phyloP scores from a whole-genome alignment of 2,888 invertebrate genomes.

The Fragum whitleyi region DNA sequence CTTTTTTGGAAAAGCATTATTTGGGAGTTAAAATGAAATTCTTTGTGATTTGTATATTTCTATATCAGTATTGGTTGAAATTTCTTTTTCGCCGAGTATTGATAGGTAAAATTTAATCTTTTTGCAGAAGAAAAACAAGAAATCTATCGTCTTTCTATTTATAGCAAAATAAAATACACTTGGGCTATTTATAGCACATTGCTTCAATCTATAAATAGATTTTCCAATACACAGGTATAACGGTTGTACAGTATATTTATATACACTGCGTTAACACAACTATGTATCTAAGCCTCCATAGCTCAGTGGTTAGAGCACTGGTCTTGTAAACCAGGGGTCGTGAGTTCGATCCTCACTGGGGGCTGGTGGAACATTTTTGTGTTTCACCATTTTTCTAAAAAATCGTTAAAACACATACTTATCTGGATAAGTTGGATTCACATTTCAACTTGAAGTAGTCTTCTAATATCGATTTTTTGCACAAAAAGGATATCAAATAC shows the following conservation, averaged over 20 bases:
- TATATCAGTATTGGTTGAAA: too few relatives aligned
- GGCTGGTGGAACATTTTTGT: background rate
- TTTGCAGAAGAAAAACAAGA: too few relatives aligned
- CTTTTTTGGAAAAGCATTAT: too few relatives aligned
- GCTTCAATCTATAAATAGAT: background rate
- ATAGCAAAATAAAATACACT: too few relatives aligned
- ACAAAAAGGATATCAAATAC: too few relatives aligned
- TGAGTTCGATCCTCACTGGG: slow-evolving; percentile 21
- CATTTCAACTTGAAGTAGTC: too few relatives aligned
- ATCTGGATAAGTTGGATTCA: background rate
- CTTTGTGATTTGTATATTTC: too few relatives aligned
- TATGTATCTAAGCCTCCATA: slow-evolving; percentile 5
- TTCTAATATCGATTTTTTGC: too few relatives aligned
- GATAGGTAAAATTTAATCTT: too few relatives aligned
- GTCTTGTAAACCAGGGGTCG: slow-evolving; percentile 21
- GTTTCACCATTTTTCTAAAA: background rate
- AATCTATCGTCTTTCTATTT: too few relatives aligned
- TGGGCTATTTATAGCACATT: background rate
- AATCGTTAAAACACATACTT: background rate
- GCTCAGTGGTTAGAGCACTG: slow-evolving; percentile 21
- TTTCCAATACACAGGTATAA: background rate
- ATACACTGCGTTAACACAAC: background rate
- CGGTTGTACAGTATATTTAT: background rate
- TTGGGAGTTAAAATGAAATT: too few relatives aligned
- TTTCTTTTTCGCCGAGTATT: too few relatives aligned